Percentiles rank a stretch among this genome's conserved stretches.
Evolutionary conservation across 2,113 vertebrate species (phyloP).

Genomic region (Apodemus speciosus): DNA sequence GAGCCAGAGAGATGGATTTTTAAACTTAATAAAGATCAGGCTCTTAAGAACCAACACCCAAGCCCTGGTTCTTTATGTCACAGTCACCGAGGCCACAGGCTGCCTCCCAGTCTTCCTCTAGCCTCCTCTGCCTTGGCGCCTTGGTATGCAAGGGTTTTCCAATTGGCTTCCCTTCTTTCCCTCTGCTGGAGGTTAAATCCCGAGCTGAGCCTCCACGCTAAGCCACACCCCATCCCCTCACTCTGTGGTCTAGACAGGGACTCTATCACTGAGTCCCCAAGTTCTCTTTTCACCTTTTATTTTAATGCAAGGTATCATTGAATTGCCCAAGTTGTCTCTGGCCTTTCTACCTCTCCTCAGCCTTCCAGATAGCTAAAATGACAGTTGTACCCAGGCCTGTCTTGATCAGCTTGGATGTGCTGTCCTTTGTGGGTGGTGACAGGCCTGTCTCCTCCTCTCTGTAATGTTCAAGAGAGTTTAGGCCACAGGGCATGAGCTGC

Average conservation of each 20-base stretch:
- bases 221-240: background rate
- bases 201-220: background rate
- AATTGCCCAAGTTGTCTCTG: background rate
- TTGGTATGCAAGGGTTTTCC: background rate
- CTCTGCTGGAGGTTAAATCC: background rate
- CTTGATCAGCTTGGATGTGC: background rate
- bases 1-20: constrained; percentile 1
- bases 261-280: background rate
- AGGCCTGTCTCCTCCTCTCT: fast-evolving
- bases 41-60: background rate
- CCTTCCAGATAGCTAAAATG: background rate
- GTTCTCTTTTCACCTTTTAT: background rate
- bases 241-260: background rate
- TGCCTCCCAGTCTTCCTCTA: background rate
- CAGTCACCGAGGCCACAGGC: fast-evolving
- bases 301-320: background rate
- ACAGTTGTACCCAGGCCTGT: background rate
- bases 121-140: background rate
- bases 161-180: too few relatives aligned
- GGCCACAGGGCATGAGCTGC: background rate
- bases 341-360: background rate
- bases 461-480: background rate
- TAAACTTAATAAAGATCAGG: constrained; percentile 49
- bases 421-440: background rate
- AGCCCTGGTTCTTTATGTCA: fast-evolving